These are phyloP conservation scores for Aphis gossypii DNA, from an alignment of 1,140 invertebrate species.

Conservation along the genomic window DNA sequence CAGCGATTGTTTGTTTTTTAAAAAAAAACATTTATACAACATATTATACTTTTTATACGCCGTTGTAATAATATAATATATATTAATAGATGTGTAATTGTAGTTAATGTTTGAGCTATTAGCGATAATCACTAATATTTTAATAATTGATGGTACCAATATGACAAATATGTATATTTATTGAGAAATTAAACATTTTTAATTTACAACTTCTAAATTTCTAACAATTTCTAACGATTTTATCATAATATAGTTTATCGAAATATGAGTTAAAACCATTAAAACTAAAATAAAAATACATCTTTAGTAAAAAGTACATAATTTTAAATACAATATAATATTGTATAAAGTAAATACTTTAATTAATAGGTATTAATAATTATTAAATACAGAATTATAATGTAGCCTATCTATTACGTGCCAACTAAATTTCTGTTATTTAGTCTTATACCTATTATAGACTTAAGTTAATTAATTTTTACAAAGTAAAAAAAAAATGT, in stretches of 20 bases:
- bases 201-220: background rate
- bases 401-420: no score
- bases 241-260: background rate
- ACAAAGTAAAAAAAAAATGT: background rate
- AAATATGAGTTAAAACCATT: background rate
- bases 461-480: background rate
- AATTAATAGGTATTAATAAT: no score
- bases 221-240: background rate
- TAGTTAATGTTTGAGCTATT: background rate
- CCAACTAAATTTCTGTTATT: background rate
- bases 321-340: background rate
- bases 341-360: background rate
- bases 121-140: background rate
- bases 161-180: background rate
- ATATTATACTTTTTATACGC: background rate
- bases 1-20: background rate
- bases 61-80: background rate
- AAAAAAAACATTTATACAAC: background rate
- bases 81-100: background rate
- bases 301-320: background rate
- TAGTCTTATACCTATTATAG: background rate
- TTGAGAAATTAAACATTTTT: background rate
- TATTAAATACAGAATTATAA: no score
- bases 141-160: background rate
- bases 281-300: background rate